A percentile compares a stretch with the other conserved stretches of the same genome.
phyloP scores from a whole-genome alignment of 2,113 vertebrate species.

The Phainopepla nitens region DNA sequence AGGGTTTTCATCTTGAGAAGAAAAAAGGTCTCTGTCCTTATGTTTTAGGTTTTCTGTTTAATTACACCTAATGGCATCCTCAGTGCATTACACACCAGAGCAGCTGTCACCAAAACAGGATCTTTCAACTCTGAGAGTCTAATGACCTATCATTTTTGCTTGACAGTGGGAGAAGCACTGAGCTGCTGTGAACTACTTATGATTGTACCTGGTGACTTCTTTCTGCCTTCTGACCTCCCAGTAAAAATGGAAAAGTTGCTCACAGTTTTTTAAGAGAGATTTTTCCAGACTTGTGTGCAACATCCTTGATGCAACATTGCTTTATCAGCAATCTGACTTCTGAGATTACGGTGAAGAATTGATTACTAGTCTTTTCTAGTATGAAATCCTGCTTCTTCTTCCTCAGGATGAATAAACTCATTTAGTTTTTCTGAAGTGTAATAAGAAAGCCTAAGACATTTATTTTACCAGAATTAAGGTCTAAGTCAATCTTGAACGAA shows the following conservation, averaged over 20 bases:
- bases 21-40: conserved; percentile 47
- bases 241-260: not conserved
- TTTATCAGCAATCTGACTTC: not conserved
- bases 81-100: conserved; percentile 8
- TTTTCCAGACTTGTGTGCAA: not conserved
- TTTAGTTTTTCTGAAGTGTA: not conserved
- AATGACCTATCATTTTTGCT: conserved; percentile 49
- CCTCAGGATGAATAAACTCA: not conserved
- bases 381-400: not conserved
- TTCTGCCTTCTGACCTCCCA: not conserved
- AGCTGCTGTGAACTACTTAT: not conserved
- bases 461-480: not conserved
- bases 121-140: conserved; percentile 34
- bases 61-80: conserved; percentile 59
- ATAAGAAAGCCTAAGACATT: not conserved
- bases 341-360: not conserved
- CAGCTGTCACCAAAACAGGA: conserved; percentile 48
- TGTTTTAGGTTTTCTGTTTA: conserved; percentile 63
- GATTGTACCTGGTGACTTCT: not conserved
- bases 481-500: not conserved
- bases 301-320: not conserved
- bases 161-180: not conserved
- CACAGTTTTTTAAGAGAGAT: not conserved
- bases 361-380: not conserved
- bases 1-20: conserved; percentile 47